Conservation (phyloP, 2,113 vertebrate genomes). For the Scopus umbretta region DNA sequence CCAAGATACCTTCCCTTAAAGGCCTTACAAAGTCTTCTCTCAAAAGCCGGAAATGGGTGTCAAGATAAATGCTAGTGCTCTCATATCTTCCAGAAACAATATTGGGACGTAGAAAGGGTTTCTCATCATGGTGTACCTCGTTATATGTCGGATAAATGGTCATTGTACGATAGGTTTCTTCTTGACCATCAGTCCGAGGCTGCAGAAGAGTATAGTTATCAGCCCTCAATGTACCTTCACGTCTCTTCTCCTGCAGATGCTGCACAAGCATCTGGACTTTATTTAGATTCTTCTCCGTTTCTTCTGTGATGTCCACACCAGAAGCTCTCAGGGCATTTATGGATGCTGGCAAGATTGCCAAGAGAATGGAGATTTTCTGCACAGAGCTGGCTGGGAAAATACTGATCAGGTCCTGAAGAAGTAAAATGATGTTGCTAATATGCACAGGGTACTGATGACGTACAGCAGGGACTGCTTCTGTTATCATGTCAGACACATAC, state of each 20-base stretch:
- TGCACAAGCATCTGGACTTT: slow-evolving; percentile 71
- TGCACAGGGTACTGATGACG: slow-evolving; percentile 78
- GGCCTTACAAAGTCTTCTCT: slow-evolving; percentile 92
- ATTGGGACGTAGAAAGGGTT: slow-evolving; percentile 86
- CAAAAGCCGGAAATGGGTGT: slow-evolving; percentile 93
- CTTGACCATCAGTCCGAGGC: slow-evolving; percentile 40
- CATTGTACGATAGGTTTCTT: slow-evolving; percentile 77
- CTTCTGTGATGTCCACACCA: slow-evolving; percentile 74
- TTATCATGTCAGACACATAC: slow-evolving; percentile 79
- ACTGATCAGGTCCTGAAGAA: slow-evolving; percentile 81
- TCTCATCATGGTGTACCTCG: slow-evolving; percentile 78
- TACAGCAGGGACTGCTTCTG: slow-evolving; percentile 62
- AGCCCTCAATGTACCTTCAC: slow-evolving; percentile 81
- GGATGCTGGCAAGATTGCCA: slow-evolving; percentile 76
- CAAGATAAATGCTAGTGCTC: slow-evolving; percentile 82
- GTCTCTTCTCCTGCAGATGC: slow-evolving; percentile 81
- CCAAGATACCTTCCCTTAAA: slow-evolving; percentile 85
- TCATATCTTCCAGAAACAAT: slow-evolving; percentile 77
- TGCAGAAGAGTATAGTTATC: slow-evolving; percentile 76
- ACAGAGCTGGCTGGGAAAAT: slow-evolving; percentile 85
- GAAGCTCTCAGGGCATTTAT: slow-evolving; percentile 76
- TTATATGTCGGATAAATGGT: slow-evolving; percentile 83
- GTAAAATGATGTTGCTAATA: slow-evolving; percentile 79
- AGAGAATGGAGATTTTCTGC: slow-evolving; percentile 75
- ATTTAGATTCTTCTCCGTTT: slow-evolving; percentile 74